A percentile compares a stretch with the other conserved stretches of the same genome.
These are phyloP conservation scores for Corythornis leucogaster DNA, from an alignment of 2,797 vertebrate genomes.

Conservation along the genomic window DNA sequence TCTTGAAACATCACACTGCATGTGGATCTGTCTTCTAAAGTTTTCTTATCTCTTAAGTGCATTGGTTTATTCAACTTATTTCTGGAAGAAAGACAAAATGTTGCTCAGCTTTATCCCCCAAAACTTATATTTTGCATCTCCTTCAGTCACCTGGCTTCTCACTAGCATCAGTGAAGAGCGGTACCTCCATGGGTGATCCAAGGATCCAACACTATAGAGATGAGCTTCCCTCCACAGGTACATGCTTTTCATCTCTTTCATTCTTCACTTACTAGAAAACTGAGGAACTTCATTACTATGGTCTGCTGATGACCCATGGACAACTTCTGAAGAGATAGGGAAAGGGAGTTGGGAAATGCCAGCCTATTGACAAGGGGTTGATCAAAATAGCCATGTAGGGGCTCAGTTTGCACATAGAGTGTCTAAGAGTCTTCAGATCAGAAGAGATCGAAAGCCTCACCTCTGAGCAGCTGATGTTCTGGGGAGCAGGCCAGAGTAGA, in stretches of 20 bases:
- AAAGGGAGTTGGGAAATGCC: not conserved
- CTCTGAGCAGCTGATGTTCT: not conserved
- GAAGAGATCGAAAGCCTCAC: not conserved
- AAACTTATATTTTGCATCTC: not conserved
- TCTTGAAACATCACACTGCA: not conserved
- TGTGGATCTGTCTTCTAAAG: not conserved
- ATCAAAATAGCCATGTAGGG: not conserved
- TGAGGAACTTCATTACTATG: not conserved
- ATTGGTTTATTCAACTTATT: not conserved
- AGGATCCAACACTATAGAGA: not conserved
- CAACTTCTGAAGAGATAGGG: not conserved
- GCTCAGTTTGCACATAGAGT: not conserved
- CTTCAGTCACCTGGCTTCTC: not conserved
- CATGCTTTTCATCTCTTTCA: not conserved
- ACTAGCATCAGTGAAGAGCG: not conserved
- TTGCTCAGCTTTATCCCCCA: not conserved
- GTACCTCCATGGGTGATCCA: rapidly evolving
- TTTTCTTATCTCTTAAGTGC: not conserved
- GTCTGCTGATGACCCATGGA: not conserved
- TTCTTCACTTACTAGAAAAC: not conserved
- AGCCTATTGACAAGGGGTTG: not conserved
- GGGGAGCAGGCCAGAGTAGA: not conserved
- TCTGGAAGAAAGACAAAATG: not conserved
- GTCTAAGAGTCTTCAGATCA: not conserved
- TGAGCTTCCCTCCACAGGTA: not conserved